Conservation (phyloP, 35 echinoderm and acorn worm species). For the Patiria miniata region DNA sequence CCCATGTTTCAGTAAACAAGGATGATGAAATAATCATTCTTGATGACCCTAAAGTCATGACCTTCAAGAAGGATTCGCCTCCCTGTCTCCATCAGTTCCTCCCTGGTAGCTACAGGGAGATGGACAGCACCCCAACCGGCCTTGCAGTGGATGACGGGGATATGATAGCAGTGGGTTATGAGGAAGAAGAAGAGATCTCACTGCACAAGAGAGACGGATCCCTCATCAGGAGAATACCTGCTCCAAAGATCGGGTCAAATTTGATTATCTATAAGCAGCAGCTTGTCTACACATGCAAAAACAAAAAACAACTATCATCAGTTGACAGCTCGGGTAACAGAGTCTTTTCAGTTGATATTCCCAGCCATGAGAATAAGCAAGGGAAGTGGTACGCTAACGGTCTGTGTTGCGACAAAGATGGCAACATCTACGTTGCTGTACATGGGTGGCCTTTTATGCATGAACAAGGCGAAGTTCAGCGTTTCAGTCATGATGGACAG, state of each 20-base stretch:
- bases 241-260: background rate
- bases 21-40: background rate
- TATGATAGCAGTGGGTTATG: background rate
- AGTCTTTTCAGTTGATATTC: background rate
- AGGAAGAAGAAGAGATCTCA: background rate
- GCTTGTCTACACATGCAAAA: background rate
- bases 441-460: background rate
- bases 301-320: background rate
- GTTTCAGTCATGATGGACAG: background rate
- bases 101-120: background rate
- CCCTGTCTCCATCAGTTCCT: slow-evolving; percentile 9
- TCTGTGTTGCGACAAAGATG: background rate
- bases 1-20: background rate
- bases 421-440: background rate
- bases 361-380: background rate
- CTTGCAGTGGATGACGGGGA: background rate
- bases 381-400: background rate
- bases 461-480: background rate
- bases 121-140: background rate
- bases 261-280: background rate
- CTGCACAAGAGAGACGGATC: background rate
- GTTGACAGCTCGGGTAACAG: background rate
- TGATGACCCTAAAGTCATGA: background rate
- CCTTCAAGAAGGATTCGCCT: background rate
- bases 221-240: background rate